Evolutionary conservation across 2,888 invertebrate genomes (phyloP).

Genomic region (Cabera pusaria): DNA sequence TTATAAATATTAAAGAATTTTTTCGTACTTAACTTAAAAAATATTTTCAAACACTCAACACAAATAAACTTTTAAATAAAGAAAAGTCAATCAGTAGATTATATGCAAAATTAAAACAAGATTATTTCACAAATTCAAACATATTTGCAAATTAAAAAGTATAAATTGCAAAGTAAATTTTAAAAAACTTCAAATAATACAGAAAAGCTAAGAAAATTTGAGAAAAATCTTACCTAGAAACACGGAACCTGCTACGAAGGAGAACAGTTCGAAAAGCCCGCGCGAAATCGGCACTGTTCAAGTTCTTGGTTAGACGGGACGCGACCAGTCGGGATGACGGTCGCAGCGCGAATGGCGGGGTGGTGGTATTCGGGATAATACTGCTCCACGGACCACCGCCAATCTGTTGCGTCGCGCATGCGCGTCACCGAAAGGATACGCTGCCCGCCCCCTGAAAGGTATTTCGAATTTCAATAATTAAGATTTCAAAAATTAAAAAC

Average conservation of each 20-base stretch:
- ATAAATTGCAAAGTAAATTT: too few relatives aligned
- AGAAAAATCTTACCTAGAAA: constrained; percentile 9
- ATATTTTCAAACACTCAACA: too few relatives aligned
- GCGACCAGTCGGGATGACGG: constrained; percentile 19
- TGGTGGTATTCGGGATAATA: constrained; percentile 27
- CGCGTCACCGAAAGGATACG: constrained; percentile 25
- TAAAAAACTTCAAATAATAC: too few relatives aligned
- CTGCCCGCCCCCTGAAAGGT: constrained; percentile 32
- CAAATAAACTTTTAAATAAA: too few relatives aligned
- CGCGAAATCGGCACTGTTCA: constrained; percentile 27
- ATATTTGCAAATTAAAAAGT: too few relatives aligned
- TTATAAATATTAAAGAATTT: too few relatives aligned
- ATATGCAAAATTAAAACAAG: too few relatives aligned
- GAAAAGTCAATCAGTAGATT: too few relatives aligned
- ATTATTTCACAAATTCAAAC: too few relatives aligned
- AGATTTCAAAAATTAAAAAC: too few relatives aligned
- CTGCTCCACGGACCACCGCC: constrained; percentile 33
- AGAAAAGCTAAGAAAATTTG: too few relatives aligned
- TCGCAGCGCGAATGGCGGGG: constrained; percentile 46
- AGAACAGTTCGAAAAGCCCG: constrained; percentile 8
- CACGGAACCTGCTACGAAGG: constrained; percentile 2
- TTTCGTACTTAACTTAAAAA: too few relatives aligned
- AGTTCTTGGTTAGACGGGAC: constrained; percentile 34
- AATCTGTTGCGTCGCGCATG: constrained; percentile 51
- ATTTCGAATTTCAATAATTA: constrained; percentile 28